Base-by-base conservation (phyloP, 1,140 invertebrate genomes). In the Eurosta solidaginis region DNA sequence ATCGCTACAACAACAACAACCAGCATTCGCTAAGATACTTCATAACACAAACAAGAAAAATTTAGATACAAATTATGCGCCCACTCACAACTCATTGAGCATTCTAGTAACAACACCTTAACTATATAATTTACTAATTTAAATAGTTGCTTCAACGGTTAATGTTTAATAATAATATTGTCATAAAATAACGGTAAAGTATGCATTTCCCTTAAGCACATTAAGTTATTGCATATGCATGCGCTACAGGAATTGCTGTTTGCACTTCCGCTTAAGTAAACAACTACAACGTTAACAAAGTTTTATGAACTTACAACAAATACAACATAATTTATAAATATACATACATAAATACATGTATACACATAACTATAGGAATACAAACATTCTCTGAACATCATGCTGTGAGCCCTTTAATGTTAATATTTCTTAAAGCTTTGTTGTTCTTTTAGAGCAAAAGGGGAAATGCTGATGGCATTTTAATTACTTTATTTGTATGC, bases 221-320 rank as follows among this genome's bases (percentile, higher is more conserved):
- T 68, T 68, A 68, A 40, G 17, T 40, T 9, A 9, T 27, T 40
- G 59, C 59, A 20, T 68, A 68, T 68, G 59, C 17, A 68, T 63
- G 54, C 54, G 22, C 14, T 4, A 7, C 1, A 3, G 29, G 59
- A 3, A 68, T 68, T 20, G n/a, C n/a, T n/a, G n/a, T 68, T 40
- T 68, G 59, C 59, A 33, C 59, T 68, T 68, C 59, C 59, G 59
- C 59, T 42, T 9, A 68, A 68, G 59, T 68, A 68, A 68, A 68
- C 33, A 68, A 68, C 59, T 25, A 14, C 25, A 59, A 59, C 54
- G n/a, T n/a, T n/a, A n/a, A n/a, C n/a, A n/a, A n/a, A n/a, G n/a
- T 33, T 59, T 33, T 29, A 36, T 17, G 36, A 63, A n/a, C 7
- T 63, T 63, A n/a, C 14, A 63, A 17, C 17, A 40, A 36, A 40